Percentiles rank a stretch among this genome's conserved stretches.
Conservation (phyloP, 2,113 vertebrate genomes). For the Pachycephala philippinensis region DNA sequence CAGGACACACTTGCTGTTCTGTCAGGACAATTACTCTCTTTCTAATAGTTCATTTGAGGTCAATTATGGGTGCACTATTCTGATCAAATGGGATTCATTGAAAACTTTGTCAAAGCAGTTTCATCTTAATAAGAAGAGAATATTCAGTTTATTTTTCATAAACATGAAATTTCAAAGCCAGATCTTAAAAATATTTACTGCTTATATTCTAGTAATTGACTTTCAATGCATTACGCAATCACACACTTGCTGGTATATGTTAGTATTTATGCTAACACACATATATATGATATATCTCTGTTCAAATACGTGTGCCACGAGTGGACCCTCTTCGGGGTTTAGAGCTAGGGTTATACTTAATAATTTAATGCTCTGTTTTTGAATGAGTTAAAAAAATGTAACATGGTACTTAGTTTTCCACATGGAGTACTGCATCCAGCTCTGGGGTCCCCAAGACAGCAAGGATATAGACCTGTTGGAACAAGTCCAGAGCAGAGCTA, state of each 20-base stretch:
- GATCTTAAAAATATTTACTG: not conserved
- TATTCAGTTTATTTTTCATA: not conserved
- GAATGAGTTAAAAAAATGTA: not conserved
- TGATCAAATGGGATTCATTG: not conserved
- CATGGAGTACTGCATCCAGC: not conserved
- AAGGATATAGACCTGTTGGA: too few species aligned
- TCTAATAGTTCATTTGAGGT: not conserved
- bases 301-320: not conserved
- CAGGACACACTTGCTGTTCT: not conserved
- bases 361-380: not conserved
- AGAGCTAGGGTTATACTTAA: not conserved
- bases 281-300: not conserved
- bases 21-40: not conserved
- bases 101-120: not conserved
- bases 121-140: not conserved
- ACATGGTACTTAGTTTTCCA: not conserved
- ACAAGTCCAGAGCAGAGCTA: not conserved
- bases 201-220: not conserved
- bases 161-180: not conserved
- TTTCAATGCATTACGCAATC: accelerated
- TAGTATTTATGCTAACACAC: not conserved
- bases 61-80: not conserved
- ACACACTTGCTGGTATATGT: not conserved
- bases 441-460: not conserved
- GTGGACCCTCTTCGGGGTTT: not conserved